These are phyloP conservation scores for Phthorimaea operculella DNA, from an alignment of 1,140 invertebrate genomes.

Conservation along the genomic window DNA sequence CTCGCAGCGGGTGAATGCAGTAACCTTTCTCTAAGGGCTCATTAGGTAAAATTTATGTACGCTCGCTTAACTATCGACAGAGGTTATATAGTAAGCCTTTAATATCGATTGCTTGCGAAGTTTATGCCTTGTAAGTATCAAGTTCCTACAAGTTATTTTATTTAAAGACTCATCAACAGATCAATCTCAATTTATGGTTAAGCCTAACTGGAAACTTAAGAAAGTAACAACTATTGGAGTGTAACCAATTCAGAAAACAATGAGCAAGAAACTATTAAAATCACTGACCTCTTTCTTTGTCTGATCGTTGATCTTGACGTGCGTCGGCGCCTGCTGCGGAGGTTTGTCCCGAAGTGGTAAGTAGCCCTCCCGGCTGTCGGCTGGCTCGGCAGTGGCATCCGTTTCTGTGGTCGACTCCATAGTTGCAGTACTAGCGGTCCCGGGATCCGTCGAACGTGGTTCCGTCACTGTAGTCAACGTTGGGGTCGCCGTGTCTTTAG, in stretches of 20 bases:
- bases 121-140: slow-evolving; percentile 16
- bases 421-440: slow-evolving; percentile 39
- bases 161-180: too few relatives aligned
- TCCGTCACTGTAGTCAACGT: slow-evolving; percentile 43
- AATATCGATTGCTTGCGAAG: slow-evolving; percentile 6
- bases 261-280: slow-evolving; percentile 34
- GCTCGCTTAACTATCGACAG: slow-evolving; percentile 14
- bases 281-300: slow-evolving; percentile 68
- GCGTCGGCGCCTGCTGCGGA: slow-evolving; percentile 45
- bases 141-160: too few relatives aligned
- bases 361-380: slow-evolving; percentile 61
- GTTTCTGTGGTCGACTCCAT: slow-evolving; percentile 42
- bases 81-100: slow-evolving; percentile 21
- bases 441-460: slow-evolving; percentile 38
- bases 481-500: slow-evolving; percentile 36
- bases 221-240: slow-evolving; percentile 48
- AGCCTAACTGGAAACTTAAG: slow-evolving; percentile 26
- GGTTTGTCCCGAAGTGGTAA: slow-evolving; percentile 62
- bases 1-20: slow-evolving; percentile 23
- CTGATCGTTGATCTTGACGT: slow-evolving; percentile 64
- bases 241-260: slow-evolving; percentile 43
- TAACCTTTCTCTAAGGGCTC: slow-evolving; percentile 45
- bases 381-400: slow-evolving; percentile 52
- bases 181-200: slow-evolving; percentile 18
- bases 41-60: slow-evolving; percentile 39